Conservation (phyloP, 2,888 invertebrate species). For the Idaea biselata region DNA sequence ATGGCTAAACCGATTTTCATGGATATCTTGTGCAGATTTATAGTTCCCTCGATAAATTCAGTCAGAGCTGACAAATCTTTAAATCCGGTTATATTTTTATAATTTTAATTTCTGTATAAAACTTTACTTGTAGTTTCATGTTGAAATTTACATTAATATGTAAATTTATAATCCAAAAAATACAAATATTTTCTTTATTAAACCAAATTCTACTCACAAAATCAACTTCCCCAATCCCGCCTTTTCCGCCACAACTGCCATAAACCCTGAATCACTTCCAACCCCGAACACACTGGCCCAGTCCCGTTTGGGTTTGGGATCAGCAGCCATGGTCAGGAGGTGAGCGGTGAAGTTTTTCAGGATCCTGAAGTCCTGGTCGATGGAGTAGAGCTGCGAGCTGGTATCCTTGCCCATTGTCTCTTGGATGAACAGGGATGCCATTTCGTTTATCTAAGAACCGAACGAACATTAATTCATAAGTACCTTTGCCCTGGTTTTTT, state of each 20-base stretch:
- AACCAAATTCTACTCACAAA: slow-evolving; percentile 49
- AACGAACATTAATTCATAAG: slow-evolving; percentile 4
- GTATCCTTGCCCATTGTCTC: slow-evolving; percentile 70
- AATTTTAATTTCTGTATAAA: background rate
- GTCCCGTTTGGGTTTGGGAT: slow-evolving; percentile 32
- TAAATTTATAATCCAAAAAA: too few relatives aligned
- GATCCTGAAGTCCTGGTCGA: slow-evolving; percentile 58
- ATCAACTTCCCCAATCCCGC: slow-evolving; percentile 58
- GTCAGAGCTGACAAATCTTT: too few relatives aligned
- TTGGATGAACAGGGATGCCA: slow-evolving; percentile 68
- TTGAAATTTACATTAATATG: too few relatives aligned
- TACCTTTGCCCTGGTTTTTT: too few relatives aligned
- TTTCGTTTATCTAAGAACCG: slow-evolving; percentile 62
- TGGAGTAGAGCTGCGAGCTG: slow-evolving; percentile 54
- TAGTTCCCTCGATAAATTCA: too few relatives aligned
- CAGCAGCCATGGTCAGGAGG: slow-evolving; percentile 38
- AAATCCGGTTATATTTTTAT: too few relatives aligned
- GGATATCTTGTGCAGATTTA: too few relatives aligned
- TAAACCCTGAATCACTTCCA: slow-evolving; percentile 47
- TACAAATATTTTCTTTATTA: too few relatives aligned
- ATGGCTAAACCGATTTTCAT: too few relatives aligned
- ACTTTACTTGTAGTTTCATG: too few relatives aligned
- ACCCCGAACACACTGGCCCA: slow-evolving; percentile 54
- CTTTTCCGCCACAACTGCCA: slow-evolving; percentile 48
- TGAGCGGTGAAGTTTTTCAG: slow-evolving; percentile 54